Percentiles rank a stretch among this genome's conserved stretches.
These are phyloP conservation scores for Eciton burchellii DNA, from an alignment of 1,140 invertebrate genomes.

Conservation along the genomic window DNA sequence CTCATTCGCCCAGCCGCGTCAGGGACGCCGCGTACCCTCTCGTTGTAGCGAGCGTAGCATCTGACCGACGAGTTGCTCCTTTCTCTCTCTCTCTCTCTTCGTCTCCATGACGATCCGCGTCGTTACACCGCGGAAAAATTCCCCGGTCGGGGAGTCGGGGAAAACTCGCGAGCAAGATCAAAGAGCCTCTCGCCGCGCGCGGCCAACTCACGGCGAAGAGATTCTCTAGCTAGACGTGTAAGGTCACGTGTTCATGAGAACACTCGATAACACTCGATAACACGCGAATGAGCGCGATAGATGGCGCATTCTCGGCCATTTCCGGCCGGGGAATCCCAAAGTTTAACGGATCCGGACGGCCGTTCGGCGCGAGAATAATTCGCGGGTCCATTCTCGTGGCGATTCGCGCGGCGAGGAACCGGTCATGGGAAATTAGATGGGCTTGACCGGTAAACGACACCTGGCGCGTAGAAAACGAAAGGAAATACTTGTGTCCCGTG, in stretches of 20 bases:
- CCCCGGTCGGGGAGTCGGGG: background rate
- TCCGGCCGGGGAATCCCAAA: background rate
- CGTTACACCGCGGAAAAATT: conserved; percentile 54
- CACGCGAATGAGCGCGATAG: too few species aligned
- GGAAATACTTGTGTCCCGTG: conserved; percentile 76
- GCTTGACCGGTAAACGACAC: conserved; percentile 81
- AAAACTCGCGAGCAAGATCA: too few species aligned
- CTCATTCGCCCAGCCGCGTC: conserved; percentile 53
- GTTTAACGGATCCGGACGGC: conserved; percentile 41
- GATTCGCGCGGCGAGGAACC: conserved; percentile 71
- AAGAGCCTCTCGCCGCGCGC: too few species aligned
- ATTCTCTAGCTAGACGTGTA: too few species aligned
- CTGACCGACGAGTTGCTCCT: conserved; percentile 75
- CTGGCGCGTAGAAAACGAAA: conserved; percentile 82
- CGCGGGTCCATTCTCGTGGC: conserved; percentile 56
- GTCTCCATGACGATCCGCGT: conserved; percentile 42
- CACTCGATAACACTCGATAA: too few species aligned
- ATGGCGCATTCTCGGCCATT: too few species aligned
- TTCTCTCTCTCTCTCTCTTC: too few species aligned
- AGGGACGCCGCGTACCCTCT: conserved; percentile 53
- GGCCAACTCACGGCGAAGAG: too few species aligned
- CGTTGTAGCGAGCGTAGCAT: conserved; percentile 64
- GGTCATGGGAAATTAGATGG: conserved; percentile 77
- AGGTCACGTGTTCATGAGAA: too few species aligned
- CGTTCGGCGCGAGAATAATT: conserved; percentile 45